Evolutionary conservation across 2,113 vertebrate genomes (phyloP).

Genomic region (Kobus ellipsiprymnus): DNA sequence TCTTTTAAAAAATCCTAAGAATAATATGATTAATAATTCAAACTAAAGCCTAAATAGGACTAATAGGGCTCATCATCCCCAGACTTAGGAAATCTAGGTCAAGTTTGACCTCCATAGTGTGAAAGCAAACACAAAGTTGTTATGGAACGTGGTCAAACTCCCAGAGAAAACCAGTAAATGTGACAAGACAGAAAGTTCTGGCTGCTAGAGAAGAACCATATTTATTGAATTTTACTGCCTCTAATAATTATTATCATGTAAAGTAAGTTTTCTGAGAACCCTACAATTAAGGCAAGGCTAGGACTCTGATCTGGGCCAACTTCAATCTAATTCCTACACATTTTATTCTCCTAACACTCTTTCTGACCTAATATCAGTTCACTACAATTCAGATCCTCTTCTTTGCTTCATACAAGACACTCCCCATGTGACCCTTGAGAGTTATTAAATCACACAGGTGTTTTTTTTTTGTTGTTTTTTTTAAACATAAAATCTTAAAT

Average conservation of each 20-base stretch:
- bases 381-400: not conserved
- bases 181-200: not conserved
- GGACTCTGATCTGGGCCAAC: not conserved
- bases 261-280: not conserved
- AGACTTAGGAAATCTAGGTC: not conserved
- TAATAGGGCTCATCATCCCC: not conserved
- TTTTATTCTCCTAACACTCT: not conserved
- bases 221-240: not conserved
- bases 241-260: not conserved
- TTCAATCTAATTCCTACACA: not conserved
- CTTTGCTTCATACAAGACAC: not conserved
- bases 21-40: constrained; percentile 10
- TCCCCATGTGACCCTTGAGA: not conserved
- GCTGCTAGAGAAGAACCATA: not conserved
- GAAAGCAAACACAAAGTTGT: not conserved
- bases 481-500: constrained; percentile 18
- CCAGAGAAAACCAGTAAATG: not conserved
- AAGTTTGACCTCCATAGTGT: not conserved
- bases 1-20: not conserved
- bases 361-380: not conserved
- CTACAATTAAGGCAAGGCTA: not conserved
- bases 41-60: not conserved
- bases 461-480: not conserved
- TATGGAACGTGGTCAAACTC: not conserved
- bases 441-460: not conserved